Base-by-base conservation (phyloP, 2,113 vertebrate species). In the Balaeniceps rex region DNA sequence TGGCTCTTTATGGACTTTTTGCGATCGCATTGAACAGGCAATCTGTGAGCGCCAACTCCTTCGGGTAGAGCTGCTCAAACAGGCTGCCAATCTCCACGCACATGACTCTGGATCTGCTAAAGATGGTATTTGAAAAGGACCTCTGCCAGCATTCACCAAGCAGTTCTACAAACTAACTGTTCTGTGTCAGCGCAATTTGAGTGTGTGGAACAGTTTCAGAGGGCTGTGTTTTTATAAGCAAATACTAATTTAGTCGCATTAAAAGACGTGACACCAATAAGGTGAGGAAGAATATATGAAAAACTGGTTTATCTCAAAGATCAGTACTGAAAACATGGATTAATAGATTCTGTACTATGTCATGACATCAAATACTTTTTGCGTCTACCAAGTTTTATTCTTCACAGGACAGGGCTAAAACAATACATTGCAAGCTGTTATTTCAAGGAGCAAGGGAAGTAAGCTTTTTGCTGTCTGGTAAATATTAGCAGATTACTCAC, bases 91-190 rank as follows among this genome's bases (percentile, higher is more conserved):
- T 13, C 84, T 82, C 57, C 82, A 46, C 0, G 1, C 87, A 74
- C 87, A 87, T 72, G 89, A 94, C 91, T 76, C 87, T 26, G 70
- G 66, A 33, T 61, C 84, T 87, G 87, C 87, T 95, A 25, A 81
- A 77, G 84, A 88, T 77, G 93, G 94, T 54, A 90, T 94, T 74
- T 86, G 82, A n/a, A 44, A 83, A 94, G 84, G 74, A 83, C 24
- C 1, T 3, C 70, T 96, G 94, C 94, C 93, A 96, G 93, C 91
- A 36, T 18, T 79, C 89, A 89, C 80, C 91, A 54, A 46, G 87
- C 87, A 83, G 94, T 87, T 83, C 87, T 29, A 34, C 88, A 79
- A 77, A 89, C 69, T 11, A 10, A 55, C 93, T 61, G 84, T 5
- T 88, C 78, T 54, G 75, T 33, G 75, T 91, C 96, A 96, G 94